Evolutionary conservation across 2,797 vertebrate genomes (phyloP).

Genomic region (Takifugu rubripes): DNA sequence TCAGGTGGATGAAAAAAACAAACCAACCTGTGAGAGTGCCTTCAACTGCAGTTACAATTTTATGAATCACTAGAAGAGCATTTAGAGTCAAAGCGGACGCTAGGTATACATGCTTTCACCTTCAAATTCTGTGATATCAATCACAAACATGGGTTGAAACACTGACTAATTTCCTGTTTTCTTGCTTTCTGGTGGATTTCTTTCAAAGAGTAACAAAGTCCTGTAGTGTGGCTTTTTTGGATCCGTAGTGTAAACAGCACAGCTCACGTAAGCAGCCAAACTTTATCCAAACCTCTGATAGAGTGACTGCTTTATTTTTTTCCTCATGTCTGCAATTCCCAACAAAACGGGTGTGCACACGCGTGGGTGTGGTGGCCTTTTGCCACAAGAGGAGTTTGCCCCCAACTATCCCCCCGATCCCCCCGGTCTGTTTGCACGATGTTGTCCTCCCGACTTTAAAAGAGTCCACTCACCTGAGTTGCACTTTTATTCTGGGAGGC

Average conservation of each 20-base stretch:
- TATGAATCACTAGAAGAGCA: conserved; percentile 67
- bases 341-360: too few species aligned
- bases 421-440: conserved; percentile 6
- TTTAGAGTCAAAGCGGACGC: conserved; percentile 55
- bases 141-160: conserved; percentile 34
- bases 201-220: not conserved
- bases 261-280: not conserved
- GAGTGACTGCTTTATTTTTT: not conserved
- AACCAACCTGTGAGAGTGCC: conserved; percentile 74
- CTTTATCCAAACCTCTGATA: not conserved
- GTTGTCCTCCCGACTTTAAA: too few species aligned
- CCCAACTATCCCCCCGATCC: too few species aligned
- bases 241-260: not conserved
- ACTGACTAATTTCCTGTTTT: conserved; percentile 1
- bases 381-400: not conserved
- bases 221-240: not conserved
- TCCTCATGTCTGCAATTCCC: not conserved
- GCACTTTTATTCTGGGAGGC: conserved; percentile 9
- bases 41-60: conserved; percentile 76
- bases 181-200: too few species aligned
- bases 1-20: conserved; percentile 49
- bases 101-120: conserved; percentile 40
- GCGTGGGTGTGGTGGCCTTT: not conserved
- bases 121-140: conserved; percentile 42
- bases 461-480: conserved; percentile 10